These are phyloP conservation scores for Ctenopoma multispine DNA, from an alignment of 2,797 vertebrate genomes.

Conservation along the genomic window DNA sequence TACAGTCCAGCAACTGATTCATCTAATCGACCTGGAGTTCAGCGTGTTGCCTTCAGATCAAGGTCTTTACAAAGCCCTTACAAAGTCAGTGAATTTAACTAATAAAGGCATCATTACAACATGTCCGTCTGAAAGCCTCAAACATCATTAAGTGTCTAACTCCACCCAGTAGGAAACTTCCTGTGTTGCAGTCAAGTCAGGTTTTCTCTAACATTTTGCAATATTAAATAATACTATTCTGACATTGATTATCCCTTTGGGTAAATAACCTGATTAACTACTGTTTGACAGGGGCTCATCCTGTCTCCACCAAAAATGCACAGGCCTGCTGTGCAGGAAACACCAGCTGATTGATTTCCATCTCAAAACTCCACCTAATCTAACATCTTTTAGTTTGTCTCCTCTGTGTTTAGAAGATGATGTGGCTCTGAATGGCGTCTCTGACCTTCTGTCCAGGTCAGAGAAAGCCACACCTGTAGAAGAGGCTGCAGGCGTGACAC, in stretches of 20 bases:
- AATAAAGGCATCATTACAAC: neutral
- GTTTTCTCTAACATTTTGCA: neutral
- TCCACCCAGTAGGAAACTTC: slow-evolving; percentile 38
- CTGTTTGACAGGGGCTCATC: slow-evolving; percentile 26
- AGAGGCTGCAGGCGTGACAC: slow-evolving; percentile 46
- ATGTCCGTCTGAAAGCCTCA: slow-evolving; percentile 26
- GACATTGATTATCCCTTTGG: slow-evolving; percentile 12
- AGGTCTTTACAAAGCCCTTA: too few species aligned
- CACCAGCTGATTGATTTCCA: slow-evolving; percentile 39
- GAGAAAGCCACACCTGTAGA: slow-evolving; percentile 71
- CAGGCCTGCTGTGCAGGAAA: slow-evolving; percentile 43
- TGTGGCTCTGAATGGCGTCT: slow-evolving; percentile 19
- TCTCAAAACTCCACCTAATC: slow-evolving; percentile 26
- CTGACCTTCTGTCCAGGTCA: slow-evolving; percentile 52
- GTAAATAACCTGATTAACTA: slow-evolving; percentile 4
- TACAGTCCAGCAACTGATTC: too few species aligned
- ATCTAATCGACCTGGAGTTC: too few species aligned
- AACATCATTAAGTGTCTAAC: slow-evolving; percentile 32
- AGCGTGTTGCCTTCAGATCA: too few species aligned
- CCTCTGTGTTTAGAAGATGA: slow-evolving; percentile 8
- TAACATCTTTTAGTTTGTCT: slow-evolving; percentile 9
- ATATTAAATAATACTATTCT: neutral
- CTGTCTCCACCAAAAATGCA: slow-evolving; percentile 57
- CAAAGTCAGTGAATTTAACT: too few species aligned
- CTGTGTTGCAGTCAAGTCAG: neutral